A percentile compares a stretch with the other conserved stretches of the same genome.
Conservation (phyloP, 2,113 vertebrate species). For the Orthonyx spaldingii region DNA sequence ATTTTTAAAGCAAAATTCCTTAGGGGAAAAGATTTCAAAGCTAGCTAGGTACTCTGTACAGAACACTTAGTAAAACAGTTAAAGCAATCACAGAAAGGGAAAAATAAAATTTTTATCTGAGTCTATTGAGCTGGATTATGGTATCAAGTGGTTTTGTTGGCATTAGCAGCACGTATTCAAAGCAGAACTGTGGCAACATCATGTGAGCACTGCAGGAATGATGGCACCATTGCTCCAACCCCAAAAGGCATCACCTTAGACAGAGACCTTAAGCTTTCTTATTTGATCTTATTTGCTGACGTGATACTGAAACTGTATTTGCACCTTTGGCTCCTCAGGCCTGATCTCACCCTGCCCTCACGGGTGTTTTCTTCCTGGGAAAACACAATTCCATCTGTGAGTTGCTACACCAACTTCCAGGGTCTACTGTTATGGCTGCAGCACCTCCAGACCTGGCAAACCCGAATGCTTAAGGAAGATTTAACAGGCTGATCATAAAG, state of each 20-base stretch:
- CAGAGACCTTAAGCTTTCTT: background rate
- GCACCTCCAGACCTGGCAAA: background rate
- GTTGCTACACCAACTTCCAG: background rate
- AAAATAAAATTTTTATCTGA: background rate
- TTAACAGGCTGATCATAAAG: background rate
- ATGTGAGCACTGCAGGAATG: background rate
- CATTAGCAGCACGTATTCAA: background rate
- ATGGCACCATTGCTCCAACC: background rate
- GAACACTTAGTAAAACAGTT: background rate
- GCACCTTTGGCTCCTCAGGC: background rate
- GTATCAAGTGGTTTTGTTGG: background rate
- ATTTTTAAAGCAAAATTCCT: background rate
- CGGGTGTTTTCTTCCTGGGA: fast-evolving
- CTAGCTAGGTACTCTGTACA: background rate
- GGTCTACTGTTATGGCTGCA: background rate
- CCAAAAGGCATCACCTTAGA: background rate
- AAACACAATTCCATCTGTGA: background rate
- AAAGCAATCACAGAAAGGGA: background rate
- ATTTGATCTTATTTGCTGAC: background rate
- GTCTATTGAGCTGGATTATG: background rate
- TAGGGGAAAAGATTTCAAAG: background rate
- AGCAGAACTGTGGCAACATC: background rate
- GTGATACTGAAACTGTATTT: background rate
- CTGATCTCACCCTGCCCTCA: background rate
- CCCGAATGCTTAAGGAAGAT: background rate